Percentiles rank a stretch among this genome's conserved stretches.
These are phyloP conservation scores for Botia almorhae DNA, from an alignment of 2,797 vertebrate species.

Conservation along the genomic window DNA sequence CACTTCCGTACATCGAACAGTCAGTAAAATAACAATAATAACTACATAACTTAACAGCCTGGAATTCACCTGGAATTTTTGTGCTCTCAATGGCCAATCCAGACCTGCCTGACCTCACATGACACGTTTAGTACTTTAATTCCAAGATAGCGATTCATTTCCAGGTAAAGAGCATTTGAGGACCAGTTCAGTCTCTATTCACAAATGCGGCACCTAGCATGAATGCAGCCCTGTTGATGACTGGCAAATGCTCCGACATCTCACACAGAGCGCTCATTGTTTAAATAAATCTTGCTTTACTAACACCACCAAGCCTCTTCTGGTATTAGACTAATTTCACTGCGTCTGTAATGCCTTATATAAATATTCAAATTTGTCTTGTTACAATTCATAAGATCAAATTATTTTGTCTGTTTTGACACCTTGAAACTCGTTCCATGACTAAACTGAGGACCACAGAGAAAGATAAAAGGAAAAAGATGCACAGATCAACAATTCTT, in stretches of 20 bases:
- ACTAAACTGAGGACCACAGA: conserved; percentile 22
- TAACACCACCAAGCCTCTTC: conserved; percentile 46
- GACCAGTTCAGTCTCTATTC: conserved; percentile 55
- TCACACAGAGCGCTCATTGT: conserved; percentile 53
- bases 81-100: not conserved
- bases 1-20: not conserved
- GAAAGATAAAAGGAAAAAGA: not conserved
- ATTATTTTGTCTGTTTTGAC: not conserved
- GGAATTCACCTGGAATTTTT: not conserved
- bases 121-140: conserved; percentile 4
- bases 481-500: not conserved
- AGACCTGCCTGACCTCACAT: not conserved
- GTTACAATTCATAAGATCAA: conserved; percentile 7
- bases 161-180: conserved; percentile 48
- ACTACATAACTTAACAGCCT: not conserved
- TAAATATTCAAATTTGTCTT: conserved; percentile 29
- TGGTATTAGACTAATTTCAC: conserved; percentile 42
- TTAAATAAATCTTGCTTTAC: conserved; percentile 55
- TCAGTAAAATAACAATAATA: not conserved
- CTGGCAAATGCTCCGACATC: conserved; percentile 38
- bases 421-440: conserved; percentile 32
- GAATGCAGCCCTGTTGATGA: conserved; percentile 53
- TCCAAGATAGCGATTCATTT: conserved; percentile 44
- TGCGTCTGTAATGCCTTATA: conserved; percentile 53
- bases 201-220: conserved; percentile 45